phyloP scores from a whole-genome alignment of 2,113 vertebrate genomes.

The Planiliza haematocheilus region DNA sequence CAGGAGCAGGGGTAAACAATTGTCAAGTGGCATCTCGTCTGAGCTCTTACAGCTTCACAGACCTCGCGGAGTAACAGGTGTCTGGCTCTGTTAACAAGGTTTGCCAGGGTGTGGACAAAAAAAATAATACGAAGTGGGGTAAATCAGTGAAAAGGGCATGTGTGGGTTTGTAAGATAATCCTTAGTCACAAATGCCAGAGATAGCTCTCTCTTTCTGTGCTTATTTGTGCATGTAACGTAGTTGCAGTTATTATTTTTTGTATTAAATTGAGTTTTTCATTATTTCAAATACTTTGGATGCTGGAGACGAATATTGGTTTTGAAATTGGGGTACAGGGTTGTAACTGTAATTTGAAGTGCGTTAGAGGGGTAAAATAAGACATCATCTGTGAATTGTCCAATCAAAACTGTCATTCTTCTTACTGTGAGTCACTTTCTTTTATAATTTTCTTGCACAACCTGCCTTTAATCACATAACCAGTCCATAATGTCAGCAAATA shows the following conservation, averaged over 20 bases:
- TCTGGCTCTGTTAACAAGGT: constrained; percentile 22
- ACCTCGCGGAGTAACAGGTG: constrained; percentile 21
- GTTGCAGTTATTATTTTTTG: not conserved
- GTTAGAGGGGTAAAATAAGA: not conserved
- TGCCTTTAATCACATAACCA: no score
- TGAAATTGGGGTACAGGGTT: not conserved
- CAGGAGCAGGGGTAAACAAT: constrained; percentile 55
- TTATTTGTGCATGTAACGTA: not conserved
- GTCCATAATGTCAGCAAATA: no score
- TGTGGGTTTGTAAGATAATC: constrained; percentile 3
- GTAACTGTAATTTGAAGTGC: not conserved
- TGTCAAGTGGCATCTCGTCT: constrained; percentile 51
- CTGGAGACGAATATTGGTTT: not conserved
- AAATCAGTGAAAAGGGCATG: not conserved
- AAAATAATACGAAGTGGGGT: not conserved
- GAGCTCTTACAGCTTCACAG: constrained; percentile 21
- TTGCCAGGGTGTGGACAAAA: constrained; percentile 6
- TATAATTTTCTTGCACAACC: not conserved
- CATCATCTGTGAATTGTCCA: not conserved
- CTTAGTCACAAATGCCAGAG: not conserved
- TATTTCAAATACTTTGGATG: not conserved
- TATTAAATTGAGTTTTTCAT: not conserved
- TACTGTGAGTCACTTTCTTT: not conserved
- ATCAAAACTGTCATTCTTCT: not conserved
- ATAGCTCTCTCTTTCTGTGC: not conserved